Evolutionary conservation across 53 echinoderm and acorn worm species (phyloP).

Genomic region (Astropecten irregularis): DNA sequence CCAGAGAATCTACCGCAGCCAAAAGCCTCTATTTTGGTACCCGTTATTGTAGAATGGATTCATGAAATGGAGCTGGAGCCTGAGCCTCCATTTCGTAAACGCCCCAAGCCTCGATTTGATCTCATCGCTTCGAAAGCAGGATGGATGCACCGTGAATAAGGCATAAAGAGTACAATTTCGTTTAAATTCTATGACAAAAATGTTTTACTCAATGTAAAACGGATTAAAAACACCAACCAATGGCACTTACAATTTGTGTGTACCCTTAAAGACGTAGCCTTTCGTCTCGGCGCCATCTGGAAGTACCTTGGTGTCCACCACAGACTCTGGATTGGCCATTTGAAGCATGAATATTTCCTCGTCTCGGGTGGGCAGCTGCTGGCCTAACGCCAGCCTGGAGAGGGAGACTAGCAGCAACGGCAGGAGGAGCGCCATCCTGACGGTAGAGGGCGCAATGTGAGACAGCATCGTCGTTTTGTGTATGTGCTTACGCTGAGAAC

Average conservation of each 20-base stretch:
- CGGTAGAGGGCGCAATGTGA: constrained; percentile 68
- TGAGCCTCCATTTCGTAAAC: too few species aligned
- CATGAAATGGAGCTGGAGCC: too few species aligned
- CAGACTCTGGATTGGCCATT: constrained; percentile 68
- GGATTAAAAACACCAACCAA: too few species aligned
- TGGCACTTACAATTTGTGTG: constrained; percentile 73
- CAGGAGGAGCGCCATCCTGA: constrained; percentile 67
- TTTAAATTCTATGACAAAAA: too few species aligned
- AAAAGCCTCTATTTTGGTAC: too few species aligned
- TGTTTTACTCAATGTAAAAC: too few species aligned
- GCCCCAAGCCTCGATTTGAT: too few species aligned
- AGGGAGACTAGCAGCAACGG: constrained; percentile 75
- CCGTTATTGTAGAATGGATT: too few species aligned
- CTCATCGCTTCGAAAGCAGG: too few species aligned
- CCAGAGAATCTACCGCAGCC: too few species aligned
- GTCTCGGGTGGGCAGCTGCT: constrained; percentile 80
- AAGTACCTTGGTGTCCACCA: constrained; percentile 80
- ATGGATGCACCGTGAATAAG: too few species aligned
- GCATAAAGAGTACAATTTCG: too few species aligned
- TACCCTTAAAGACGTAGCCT: constrained; percentile 65
- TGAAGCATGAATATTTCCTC: constrained; percentile 67
- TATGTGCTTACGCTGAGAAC: constrained; percentile 2
- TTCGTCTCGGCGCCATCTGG: constrained; percentile 90
- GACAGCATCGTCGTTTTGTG: not conserved
- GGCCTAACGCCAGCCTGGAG: constrained; percentile 75